Evolutionary conservation across 64 coral and sea anemone species (phyloP).

Genomic region (Porites australiensis): DNA sequence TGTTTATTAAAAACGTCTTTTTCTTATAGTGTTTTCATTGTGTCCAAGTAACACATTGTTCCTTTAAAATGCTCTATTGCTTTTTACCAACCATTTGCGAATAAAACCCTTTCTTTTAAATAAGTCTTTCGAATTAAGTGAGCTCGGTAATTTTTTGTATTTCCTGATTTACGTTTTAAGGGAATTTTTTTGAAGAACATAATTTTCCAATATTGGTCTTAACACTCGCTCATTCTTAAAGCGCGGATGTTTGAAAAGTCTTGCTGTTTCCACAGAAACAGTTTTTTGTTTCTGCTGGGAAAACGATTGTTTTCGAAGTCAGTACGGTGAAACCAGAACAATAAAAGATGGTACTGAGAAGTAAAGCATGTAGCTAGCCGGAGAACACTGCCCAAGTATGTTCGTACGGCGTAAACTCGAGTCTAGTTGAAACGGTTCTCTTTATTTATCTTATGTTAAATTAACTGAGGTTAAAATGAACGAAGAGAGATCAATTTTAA

Average conservation of each 20-base stretch:
- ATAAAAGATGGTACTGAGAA: not conserved
- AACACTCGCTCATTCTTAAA: not conserved
- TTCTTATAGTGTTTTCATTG: no score
- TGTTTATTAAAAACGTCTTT: no score
- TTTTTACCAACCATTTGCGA: not conserved
- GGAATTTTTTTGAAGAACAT: not conserved
- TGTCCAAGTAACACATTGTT: no score
- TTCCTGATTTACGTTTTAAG: not conserved
- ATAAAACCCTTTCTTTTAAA: not conserved
- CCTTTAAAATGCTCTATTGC: not conserved
- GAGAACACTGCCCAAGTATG: no score
- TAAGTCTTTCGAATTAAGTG: not conserved
- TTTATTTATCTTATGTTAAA: no score
- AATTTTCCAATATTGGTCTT: slow-evolving; percentile 46
- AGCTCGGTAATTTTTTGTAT: not conserved
- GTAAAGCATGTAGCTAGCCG: no score
- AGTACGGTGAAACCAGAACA: not conserved
- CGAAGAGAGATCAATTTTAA: no score
- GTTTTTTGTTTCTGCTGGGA: not conserved
- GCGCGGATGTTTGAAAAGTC: slow-evolving; percentile 31
- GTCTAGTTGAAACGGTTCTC: no score
- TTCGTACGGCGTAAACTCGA: no score
- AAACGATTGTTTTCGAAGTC: not conserved
- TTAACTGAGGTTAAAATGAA: no score
- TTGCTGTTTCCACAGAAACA: slow-evolving; percentile 21